Conservation (phyloP, 2,113 vertebrate species). For the Pavo muticus region DNA sequence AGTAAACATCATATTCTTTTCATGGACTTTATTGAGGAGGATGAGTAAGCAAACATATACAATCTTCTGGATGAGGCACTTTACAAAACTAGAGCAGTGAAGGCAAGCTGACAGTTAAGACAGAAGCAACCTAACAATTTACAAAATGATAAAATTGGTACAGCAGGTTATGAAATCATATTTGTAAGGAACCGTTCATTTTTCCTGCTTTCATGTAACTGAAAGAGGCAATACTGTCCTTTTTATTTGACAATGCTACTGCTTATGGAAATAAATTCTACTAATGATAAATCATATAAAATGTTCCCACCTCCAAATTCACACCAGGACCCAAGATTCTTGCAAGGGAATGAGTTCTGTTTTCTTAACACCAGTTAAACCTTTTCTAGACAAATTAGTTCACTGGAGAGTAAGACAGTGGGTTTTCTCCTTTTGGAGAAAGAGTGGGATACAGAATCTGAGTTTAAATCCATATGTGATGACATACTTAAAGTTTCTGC, state of each 20-base stretch:
- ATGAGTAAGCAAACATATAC: background rate
- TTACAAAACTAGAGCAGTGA: background rate
- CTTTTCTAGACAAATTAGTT: background rate
- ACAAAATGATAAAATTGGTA: background rate
- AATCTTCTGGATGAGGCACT: background rate
- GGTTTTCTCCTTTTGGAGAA: background rate
- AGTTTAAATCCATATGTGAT: background rate
- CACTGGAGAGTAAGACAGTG: background rate
- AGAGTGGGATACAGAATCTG: background rate
- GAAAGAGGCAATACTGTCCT: background rate
- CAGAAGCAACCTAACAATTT: background rate
- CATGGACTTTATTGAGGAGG: background rate
- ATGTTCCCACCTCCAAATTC: background rate
- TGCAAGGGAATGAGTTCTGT: background rate
- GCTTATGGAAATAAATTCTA: background rate
- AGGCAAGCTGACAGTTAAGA: background rate
- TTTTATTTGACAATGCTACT: background rate
- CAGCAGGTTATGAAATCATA: background rate
- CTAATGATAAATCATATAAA: background rate
- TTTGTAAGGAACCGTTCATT: background rate
- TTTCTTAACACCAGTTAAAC: background rate
- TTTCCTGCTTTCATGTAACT: background rate
- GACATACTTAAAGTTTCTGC: background rate
- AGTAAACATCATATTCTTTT: background rate
- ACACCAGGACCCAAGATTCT: background rate